Evolutionary conservation across 2,888 invertebrate species (phyloP).

Genomic region (Fragum fragum): DNA sequence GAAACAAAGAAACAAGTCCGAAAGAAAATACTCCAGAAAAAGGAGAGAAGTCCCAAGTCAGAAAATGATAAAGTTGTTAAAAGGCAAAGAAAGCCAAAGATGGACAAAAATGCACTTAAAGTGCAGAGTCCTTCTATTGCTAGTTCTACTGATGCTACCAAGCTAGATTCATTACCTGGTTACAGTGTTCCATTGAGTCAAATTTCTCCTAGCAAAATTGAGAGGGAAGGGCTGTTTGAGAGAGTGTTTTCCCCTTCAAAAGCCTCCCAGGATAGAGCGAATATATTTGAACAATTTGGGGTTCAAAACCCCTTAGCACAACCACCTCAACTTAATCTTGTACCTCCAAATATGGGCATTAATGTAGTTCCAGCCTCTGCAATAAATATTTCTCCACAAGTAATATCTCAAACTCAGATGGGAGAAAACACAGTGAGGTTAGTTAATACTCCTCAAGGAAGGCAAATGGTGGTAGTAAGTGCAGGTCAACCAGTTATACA

Average conservation of each 20-base stretch:
- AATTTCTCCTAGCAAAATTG: slow-evolving; percentile 21
- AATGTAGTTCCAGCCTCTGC: slow-evolving; percentile 46
- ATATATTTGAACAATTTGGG: slow-evolving; percentile 68
- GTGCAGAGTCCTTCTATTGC: slow-evolving; percentile 27
- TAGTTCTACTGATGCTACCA: slow-evolving; percentile 56
- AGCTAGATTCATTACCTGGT: slow-evolving; percentile 59
- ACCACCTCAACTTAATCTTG: slow-evolving; percentile 16
- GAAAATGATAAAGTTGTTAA: slow-evolving; percentile 32
- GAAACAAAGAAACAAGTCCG: slow-evolving; percentile 44
- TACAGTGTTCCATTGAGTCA: slow-evolving; percentile 39
- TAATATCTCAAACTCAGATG: slow-evolving; percentile 38
- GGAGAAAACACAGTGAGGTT: slow-evolving; percentile 52
- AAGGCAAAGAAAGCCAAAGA: slow-evolving; percentile 46
- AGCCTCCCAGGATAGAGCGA: slow-evolving; percentile 53
- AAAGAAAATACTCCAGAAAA: slow-evolving; percentile 43
- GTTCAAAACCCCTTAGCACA: slow-evolving; percentile 32
- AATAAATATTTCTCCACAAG: slow-evolving; percentile 28
- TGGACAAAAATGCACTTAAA: slow-evolving; percentile 12
- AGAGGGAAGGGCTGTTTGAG: slow-evolving; percentile 52
- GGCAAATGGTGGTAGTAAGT: slow-evolving; percentile 62
- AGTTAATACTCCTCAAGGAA: slow-evolving; percentile 62
- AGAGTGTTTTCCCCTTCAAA: slow-evolving; percentile 46
- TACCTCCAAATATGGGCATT: slow-evolving; percentile 3
- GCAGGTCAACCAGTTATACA: slow-evolving; percentile 41
- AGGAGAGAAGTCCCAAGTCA: slow-evolving; percentile 18